Conservation (phyloP, 1,140 invertebrate genomes). For the Bombus impatiens region DNA sequence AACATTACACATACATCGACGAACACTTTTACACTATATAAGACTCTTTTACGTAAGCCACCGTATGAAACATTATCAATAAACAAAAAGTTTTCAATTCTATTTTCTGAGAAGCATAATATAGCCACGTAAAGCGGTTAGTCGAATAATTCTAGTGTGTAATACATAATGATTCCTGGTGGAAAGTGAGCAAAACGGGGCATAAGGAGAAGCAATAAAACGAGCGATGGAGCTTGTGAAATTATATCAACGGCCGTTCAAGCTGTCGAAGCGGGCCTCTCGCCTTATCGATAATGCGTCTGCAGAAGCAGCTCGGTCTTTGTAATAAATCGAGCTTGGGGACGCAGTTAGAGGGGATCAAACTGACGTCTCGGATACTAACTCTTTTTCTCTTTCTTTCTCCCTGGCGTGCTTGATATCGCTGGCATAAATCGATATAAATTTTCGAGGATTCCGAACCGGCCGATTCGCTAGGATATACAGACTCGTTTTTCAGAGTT, state of each 20-base stretch:
- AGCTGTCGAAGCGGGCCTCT: conserved; percentile 34
- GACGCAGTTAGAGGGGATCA: conserved; percentile 64
- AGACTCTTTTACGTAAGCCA: too few relatives aligned
- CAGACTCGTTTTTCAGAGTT: conserved; percentile 43
- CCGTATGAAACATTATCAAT: too few relatives aligned
- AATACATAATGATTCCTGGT: not conserved
- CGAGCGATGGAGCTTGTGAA: conserved; percentile 28
- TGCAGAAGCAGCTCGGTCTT: conserved; percentile 50
- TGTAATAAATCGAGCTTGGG: conserved; percentile 66
- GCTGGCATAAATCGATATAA: conserved; percentile 63
- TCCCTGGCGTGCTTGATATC: conserved; percentile 14
- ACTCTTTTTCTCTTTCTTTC: not conserved
- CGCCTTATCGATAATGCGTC: conserved; percentile 65
- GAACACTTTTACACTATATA: too few relatives aligned
- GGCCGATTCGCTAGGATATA: conserved; percentile 46
- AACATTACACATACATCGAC: too few relatives aligned
- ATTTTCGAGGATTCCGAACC: conserved; percentile 59
- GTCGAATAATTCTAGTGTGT: not conserved
- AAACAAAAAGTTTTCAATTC: too few relatives aligned
- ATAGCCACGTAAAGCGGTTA: too few relatives aligned
- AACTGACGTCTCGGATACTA: conserved; percentile 57
- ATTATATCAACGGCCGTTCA: conserved; percentile 52
- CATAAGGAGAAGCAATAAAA: conserved; percentile 9
- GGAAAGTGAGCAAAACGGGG: not conserved
- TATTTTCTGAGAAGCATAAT: too few relatives aligned